Percentiles rank a stretch among this genome's conserved stretches.
These are phyloP conservation scores for Tapirus indicus DNA, from an alignment of 2,797 vertebrate species.

Conservation along the genomic window DNA sequence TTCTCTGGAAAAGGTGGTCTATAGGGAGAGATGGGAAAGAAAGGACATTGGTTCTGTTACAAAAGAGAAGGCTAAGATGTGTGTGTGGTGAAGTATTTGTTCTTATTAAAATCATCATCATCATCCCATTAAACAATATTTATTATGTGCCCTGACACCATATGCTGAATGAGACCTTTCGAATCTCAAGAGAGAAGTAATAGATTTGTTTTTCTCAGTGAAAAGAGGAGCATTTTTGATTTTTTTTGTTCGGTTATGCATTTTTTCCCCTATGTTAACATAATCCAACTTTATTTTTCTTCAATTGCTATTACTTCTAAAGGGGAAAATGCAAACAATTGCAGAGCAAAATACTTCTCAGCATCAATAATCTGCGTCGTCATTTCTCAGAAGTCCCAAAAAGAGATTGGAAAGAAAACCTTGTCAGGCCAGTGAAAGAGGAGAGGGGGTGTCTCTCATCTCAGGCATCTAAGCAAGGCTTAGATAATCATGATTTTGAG, in stretches of 20 bases:
- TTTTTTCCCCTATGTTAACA: slow-evolving; percentile 48
- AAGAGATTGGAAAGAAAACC: slow-evolving; percentile 35
- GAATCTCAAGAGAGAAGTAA: slow-evolving; percentile 30
- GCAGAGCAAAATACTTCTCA: slow-evolving; percentile 50
- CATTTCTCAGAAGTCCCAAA: slow-evolving; percentile 57
- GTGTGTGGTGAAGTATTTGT: background rate
- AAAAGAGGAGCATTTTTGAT: slow-evolving; percentile 49
- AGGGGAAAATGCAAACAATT: slow-evolving; percentile 56
- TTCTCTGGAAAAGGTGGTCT: slow-evolving; percentile 12
- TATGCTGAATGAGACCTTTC: background rate
- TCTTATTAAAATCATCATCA: slow-evolving; percentile 49
- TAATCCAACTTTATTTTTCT: slow-evolving; percentile 65
- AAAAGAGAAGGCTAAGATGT: background rate
- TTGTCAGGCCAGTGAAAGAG: background rate
- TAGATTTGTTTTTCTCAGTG: slow-evolving; percentile 57
- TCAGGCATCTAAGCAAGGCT: background rate
- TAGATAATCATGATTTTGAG: slow-evolving; percentile 46
- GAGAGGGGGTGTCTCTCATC: background rate
- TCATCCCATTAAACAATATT: slow-evolving; percentile 27
- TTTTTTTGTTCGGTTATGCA: slow-evolving; percentile 33
- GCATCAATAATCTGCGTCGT: slow-evolving; percentile 39
- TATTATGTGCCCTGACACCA: background rate
- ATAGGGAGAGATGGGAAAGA: background rate
- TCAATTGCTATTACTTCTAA: slow-evolving; percentile 51
- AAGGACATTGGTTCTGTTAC: background rate